Conservation (phyloP, 2,888 invertebrate species). For the Acrocyrtus sp. region DNA sequence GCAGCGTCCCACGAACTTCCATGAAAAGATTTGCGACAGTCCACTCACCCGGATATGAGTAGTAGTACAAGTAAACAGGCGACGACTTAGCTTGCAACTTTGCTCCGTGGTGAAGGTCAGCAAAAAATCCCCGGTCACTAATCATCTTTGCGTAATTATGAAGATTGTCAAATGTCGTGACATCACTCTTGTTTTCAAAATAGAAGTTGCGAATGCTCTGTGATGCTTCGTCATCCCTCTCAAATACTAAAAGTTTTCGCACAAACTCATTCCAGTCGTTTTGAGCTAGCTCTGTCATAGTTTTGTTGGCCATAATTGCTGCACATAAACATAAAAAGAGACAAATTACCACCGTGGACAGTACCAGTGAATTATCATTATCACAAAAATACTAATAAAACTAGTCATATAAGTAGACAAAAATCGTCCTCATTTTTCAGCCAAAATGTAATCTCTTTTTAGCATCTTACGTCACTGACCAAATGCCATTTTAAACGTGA, state of each 20-base stretch:
- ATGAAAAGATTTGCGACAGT: constrained; percentile 56
- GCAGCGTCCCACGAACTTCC: constrained; percentile 46
- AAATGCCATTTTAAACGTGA: too few species aligned
- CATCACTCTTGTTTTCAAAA: constrained; percentile 42
- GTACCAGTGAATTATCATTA: too few species aligned
- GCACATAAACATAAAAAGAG: constrained; percentile 2
- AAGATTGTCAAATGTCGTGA: constrained; percentile 53
- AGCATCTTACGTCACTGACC: too few species aligned
- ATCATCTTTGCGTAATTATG: constrained; percentile 50
- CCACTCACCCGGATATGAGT: constrained; percentile 56
- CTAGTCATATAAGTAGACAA: too few species aligned
- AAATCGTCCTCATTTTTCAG: too few species aligned
- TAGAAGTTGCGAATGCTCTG: constrained; percentile 51
- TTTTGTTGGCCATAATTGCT: constrained; percentile 55
- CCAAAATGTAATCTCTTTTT: too few species aligned
- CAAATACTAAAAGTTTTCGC: constrained; percentile 47
- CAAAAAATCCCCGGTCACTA: constrained; percentile 53
- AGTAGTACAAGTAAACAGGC: constrained; percentile 54
- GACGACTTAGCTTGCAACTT: constrained; percentile 38
- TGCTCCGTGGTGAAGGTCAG: constrained; percentile 48
- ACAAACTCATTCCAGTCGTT: constrained; percentile 54
- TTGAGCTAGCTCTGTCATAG: constrained; percentile 49
- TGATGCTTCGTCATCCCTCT: constrained; percentile 44
- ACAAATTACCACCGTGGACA: not conserved
- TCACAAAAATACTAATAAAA: too few species aligned